Percentiles rank a stretch among this genome's conserved stretches.
Evolutionary conservation across 1,140 invertebrate genomes (phyloP).

Genomic region (Hesperophylax magnus): DNA sequence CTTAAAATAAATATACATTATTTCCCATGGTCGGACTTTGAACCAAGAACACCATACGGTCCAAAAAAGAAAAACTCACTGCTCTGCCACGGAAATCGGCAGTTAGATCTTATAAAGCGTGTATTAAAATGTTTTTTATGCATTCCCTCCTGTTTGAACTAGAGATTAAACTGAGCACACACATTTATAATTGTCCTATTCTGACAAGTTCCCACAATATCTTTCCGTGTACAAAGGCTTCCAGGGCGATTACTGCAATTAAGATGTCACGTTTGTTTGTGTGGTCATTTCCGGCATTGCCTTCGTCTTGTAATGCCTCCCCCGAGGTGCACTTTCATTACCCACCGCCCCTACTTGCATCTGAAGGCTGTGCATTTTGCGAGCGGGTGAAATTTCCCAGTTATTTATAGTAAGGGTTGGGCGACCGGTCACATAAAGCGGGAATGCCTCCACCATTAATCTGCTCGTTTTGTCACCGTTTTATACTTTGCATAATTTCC

Average conservation of each 20-base stretch:
- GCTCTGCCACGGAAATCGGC: too few species aligned
- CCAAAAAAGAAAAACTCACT: too few species aligned
- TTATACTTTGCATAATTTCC: background rate
- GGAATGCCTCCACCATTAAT: background rate
- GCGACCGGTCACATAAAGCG: background rate
- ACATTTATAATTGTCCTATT: too few species aligned
- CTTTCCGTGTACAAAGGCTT: background rate
- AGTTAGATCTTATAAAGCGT: too few species aligned
- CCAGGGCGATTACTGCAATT: background rate
- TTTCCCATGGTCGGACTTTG: too few species aligned
- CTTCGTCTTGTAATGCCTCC: slow-evolving; percentile 3
- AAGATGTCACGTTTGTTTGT: background rate
- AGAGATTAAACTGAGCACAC: too few species aligned
- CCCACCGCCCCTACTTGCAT: background rate
- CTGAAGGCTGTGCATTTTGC: slow-evolving; percentile 2
- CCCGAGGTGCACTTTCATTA: slow-evolving; percentile 3
- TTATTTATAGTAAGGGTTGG: slow-evolving; percentile 9
- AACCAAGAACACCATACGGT: too few species aligned
- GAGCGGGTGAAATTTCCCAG: background rate
- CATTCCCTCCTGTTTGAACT: too few species aligned
- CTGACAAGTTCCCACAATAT: too few species aligned
- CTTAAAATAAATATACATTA: too few species aligned
- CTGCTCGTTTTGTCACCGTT: background rate
- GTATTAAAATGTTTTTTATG: too few species aligned
- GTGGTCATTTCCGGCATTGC: slow-evolving; percentile 12